phyloP scores from a whole-genome alignment of 2,113 vertebrate species.

The Thunnus maccoyii region DNA sequence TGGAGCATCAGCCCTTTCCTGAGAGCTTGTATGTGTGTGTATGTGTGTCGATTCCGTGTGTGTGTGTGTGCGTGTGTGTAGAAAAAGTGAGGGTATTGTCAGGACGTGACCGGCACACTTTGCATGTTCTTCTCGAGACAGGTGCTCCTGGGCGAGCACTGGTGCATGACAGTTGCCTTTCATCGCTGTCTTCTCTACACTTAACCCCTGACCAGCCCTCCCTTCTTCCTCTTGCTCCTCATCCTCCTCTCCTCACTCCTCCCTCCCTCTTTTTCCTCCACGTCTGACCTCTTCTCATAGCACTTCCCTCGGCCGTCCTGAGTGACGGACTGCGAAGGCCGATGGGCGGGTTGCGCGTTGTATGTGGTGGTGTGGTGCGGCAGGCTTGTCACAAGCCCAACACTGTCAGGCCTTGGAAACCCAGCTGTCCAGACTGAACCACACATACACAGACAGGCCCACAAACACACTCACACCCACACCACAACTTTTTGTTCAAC shows the following conservation, averaged over 20 bases:
- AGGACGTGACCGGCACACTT: conserved; percentile 90
- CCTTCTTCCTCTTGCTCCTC: conserved; percentile 59
- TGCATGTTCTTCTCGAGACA: conserved; percentile 93
- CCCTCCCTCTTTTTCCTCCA: conserved; percentile 71
- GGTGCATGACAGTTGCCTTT: conserved; percentile 99
- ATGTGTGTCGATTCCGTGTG: conserved; percentile 21
- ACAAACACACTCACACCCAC: conserved; percentile 35
- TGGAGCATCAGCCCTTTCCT: conserved; percentile 88
- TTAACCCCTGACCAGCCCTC: conserved; percentile 94
- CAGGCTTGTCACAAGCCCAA: conserved; percentile 90
- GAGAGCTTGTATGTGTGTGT: conserved; percentile 86
- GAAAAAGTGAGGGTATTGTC: conserved; percentile 72
- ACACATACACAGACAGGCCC: conserved; percentile 26
- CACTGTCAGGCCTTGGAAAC: conserved; percentile 88
- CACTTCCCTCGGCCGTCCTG: conserved; percentile 84
- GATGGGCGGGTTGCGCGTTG: conserved; percentile 53
- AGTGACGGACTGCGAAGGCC: conserved; percentile 90
- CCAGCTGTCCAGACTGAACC: conserved; percentile 83
- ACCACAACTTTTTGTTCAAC: conserved; percentile 89
- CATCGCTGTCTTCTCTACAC: conserved; percentile 93
- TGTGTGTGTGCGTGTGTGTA: conserved; percentile 78
- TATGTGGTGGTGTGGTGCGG: conserved; percentile 78
- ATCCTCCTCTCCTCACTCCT: conserved; percentile 71
- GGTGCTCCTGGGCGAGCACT: conserved; percentile 89
- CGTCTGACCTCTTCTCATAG: conserved; percentile 84